phyloP scores from a whole-genome alignment of 2,797 vertebrate genomes.

The Lindbergichthys nudifrons region DNA sequence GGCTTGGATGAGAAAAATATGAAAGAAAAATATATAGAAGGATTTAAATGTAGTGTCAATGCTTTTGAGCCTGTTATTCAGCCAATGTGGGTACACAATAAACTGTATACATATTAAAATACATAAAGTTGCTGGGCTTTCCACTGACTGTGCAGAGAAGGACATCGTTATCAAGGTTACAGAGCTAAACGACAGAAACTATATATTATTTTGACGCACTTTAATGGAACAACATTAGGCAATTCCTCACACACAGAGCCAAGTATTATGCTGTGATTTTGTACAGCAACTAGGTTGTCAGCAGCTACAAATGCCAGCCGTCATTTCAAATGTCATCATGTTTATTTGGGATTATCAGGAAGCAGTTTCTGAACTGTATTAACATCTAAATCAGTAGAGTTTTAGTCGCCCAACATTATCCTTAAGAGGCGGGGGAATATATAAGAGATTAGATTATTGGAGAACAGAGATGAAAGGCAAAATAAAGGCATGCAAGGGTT shows the following conservation, averaged over 20 bases:
- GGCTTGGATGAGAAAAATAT: background rate
- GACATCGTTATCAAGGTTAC: background rate
- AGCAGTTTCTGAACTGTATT: constrained; percentile 11
- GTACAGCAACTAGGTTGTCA: constrained; percentile 21
- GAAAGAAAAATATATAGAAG: no score
- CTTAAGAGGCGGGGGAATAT: constrained; percentile 18
- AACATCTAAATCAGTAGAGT: constrained; percentile 19
- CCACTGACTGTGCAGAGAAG: no score
- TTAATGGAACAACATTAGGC: background rate
- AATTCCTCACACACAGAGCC: background rate
- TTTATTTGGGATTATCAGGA: constrained; percentile 8
- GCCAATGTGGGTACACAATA: background rate
- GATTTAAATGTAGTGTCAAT: no score
- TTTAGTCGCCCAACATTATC: constrained; percentile 27
- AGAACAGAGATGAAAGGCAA: constrained; percentile 31
- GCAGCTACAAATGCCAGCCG: constrained; percentile 23
- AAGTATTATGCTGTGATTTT: background rate
- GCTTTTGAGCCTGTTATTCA: no score
- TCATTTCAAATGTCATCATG: constrained; percentile 30
- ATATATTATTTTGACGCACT: background rate
- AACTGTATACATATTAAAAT: background rate
- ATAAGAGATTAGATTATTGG: constrained; percentile 1
- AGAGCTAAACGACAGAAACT: background rate
- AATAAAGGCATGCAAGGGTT: constrained; percentile 7
- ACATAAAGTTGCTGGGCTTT: background rate